These are phyloP conservation scores for Rhinolophus sinicus DNA, from an alignment of 2,113 vertebrate genomes.

Conservation along the genomic window DNA sequence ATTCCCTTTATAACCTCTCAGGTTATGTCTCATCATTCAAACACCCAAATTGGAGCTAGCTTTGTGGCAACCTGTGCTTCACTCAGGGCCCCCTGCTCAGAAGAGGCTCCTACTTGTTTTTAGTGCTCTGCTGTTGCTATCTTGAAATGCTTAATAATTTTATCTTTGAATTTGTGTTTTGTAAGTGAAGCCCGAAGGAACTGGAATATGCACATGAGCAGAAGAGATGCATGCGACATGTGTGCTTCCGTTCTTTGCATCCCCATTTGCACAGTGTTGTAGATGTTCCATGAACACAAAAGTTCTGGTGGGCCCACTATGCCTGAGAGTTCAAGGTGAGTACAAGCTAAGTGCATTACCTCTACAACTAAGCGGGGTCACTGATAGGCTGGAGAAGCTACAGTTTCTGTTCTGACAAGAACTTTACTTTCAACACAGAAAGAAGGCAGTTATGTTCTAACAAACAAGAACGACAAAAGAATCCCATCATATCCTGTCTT, in stretches of 20 bases:
- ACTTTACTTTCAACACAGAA: background rate
- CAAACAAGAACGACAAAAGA: background rate
- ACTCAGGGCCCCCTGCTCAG: background rate
- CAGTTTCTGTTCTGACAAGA: background rate
- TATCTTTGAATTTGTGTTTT: background rate
- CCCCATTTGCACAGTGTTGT: background rate
- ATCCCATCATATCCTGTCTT: background rate
- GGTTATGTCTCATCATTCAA: background rate
- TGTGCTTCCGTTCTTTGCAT: background rate
- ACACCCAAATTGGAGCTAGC: background rate
- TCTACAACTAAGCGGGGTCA: background rate
- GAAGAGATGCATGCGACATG: background rate
- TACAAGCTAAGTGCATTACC: background rate
- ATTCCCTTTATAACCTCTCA: background rate
- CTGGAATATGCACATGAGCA: fast-evolving
- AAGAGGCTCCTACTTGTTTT: background rate
- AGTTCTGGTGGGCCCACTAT: background rate
- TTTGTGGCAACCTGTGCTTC: background rate
- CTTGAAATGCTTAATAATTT: background rate
- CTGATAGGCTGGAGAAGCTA: background rate
- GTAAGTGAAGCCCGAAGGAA: background rate
- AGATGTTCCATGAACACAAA: background rate
- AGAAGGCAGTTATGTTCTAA: background rate
- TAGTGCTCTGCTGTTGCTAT: background rate
- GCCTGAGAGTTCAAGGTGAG: background rate